Evolutionary conservation across 2,888 invertebrate genomes (phyloP).

Genomic region (Colostygia pectinataria): DNA sequence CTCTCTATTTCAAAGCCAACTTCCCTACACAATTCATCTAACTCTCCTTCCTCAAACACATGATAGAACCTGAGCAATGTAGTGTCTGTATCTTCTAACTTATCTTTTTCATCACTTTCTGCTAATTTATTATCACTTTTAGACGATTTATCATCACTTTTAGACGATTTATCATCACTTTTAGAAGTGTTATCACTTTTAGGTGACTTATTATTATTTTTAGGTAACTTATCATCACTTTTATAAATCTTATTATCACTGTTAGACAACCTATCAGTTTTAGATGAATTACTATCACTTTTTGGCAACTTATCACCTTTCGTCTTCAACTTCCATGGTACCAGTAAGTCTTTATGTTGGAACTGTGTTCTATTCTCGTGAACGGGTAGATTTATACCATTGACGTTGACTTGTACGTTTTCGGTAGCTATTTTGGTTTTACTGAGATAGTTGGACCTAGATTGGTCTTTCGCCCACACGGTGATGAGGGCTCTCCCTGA

Average conservation of each 20-base stretch:
- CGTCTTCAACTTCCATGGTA: conserved; percentile 94
- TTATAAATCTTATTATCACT: conserved; percentile 16
- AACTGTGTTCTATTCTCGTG: conserved; percentile 97
- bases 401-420: conserved; percentile 44
- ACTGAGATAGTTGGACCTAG: conserved; percentile 77
- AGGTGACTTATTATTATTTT: not conserved
- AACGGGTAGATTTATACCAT: conserved; percentile 84
- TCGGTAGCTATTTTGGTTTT: conserved; percentile 45
- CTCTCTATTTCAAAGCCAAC: conserved; percentile 81
- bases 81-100: conserved; percentile 51
- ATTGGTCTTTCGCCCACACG: conserved; percentile 98
- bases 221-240: not conserved
- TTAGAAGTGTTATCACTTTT: not conserved
- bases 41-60: conserved; percentile 93
- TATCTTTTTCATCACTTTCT: conserved; percentile 39
- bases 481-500: conserved; percentile 93
- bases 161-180: not conserved
- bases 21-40: conserved; percentile 85
- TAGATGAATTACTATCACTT: not conserved
- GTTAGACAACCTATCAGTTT: conserved; percentile 39
- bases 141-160: not conserved
- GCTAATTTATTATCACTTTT: not conserved
- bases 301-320: not conserved
- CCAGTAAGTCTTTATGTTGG: conserved; percentile 93
- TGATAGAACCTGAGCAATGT: conserved; percentile 94